Evolutionary conservation across 2,113 vertebrate species (phyloP), one percentile per base, ranked within the genome.

Genomic region (Psophia crepitans): DNA sequence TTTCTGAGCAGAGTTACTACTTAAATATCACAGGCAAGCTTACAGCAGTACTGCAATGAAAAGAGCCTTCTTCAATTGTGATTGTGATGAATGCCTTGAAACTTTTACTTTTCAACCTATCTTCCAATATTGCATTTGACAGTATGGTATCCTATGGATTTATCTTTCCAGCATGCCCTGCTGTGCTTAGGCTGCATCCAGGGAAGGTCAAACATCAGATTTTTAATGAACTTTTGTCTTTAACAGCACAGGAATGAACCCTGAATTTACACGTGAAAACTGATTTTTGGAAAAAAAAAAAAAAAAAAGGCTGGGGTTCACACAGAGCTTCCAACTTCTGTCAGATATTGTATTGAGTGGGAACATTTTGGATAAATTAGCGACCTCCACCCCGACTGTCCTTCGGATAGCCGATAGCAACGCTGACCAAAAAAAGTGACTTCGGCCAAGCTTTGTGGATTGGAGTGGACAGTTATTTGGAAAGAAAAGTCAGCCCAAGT

Each of bases 391-490:
- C 85, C 92, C 3, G 1, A 51, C 4, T 20, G 26, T 83, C 85
- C 80, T 89, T 74, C 21, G 2, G 63, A 90, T 11, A 74, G 88
- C 66, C 48, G 74, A 94, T 77, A 86, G 71, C 43, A 92, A 77
- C 73, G 93, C 57, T 4, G 8, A 77, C 90, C 46, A 63, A 66
- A 90, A 94, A 80, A 93, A 48, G 49, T 60, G n/a, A 84, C 60
- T 90, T 89, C 43, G 78, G 90, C 95, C 90, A 96, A 97, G 73
- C 60, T 84, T 77, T 93, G 73, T 81, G 91, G 51, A 90, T 78
- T 93, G 73, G 83, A 94, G 68, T 28, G 32, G 79, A 92, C 83
- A 90, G 80, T 60, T 75, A 74, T 58, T 93, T 88, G 92, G 90
- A 89, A 84, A 68, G 46, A 75, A 84, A 86, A 93, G 49, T 58